Evolutionary conservation across 1,140 invertebrate species (phyloP), one percentile per base, ranked within the genome.

Genomic region (Araneus ventricosus): DNA sequence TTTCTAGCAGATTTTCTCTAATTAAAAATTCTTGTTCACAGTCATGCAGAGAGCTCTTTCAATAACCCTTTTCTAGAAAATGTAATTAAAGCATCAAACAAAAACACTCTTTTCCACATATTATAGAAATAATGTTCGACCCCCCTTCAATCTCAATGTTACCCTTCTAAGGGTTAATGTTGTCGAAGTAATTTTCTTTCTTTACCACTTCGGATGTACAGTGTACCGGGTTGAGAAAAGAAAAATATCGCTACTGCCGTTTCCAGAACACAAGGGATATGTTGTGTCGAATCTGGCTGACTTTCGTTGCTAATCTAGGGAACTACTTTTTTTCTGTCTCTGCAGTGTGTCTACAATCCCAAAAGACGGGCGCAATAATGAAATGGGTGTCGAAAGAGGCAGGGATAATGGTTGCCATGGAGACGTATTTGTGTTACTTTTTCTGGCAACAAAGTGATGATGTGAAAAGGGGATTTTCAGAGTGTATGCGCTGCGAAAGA

Each of bases 341-440:
- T 75, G 30, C 22, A 27, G 10, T 37, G 30, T 22, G 70, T 20
- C 22, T 75, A 75, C 70, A 75, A 37, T 75, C 30, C 34, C 30
- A 75, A 75, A 75, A 75, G 70, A 30, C 70, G 30, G 17, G 37
- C 2, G 70, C 34, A 27, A 84, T 84, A 84, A 84, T 84, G 82
- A 84, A 84, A 84, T 84, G 82, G 82, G 82, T 84, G 82, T 30
- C 82, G n/a, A 52, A 45, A 27, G 82, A 57, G 41, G 6, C n/a
- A 34, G 24, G 82, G 82, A 84, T 84, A 84, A 84, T 14, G 82
- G 82, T 84, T 84, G 8, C 82, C n/a, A 84, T 84, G 82, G 45
- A n/a, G 52, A 57, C 45, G 14, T 20, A n/a, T 84, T 84, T 84
- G 70, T 75, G 30, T 75, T 75, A 34, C 70, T 75, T 75, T 30